Evolutionary conservation across 2,113 vertebrate species (phyloP).

Genomic region (Alosa alosa): DNA sequence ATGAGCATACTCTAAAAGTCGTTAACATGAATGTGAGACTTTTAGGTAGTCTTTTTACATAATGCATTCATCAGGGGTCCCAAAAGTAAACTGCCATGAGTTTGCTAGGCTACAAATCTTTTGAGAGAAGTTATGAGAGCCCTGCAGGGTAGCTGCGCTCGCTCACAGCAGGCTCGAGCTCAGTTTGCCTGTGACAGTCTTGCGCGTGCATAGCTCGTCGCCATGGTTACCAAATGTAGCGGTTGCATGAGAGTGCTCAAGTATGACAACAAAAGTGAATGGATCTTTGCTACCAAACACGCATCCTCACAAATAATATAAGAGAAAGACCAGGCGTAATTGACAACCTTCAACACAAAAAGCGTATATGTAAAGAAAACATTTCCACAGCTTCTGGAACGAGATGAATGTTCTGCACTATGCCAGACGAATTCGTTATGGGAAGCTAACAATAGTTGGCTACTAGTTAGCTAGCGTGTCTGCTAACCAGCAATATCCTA

Average conservation of each 20-base stretch:
- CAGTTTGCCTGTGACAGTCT: not conserved
- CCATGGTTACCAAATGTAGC: slow-evolving; percentile 62
- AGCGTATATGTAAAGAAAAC: not conserved
- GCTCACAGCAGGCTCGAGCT: slow-evolving; percentile 6
- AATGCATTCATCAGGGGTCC: not conserved
- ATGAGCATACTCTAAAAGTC: not conserved
- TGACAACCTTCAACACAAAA: not conserved
- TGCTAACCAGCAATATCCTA: not conserved
- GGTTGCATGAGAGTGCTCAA: not conserved
- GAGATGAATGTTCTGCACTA: not conserved
- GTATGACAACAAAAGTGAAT: slow-evolving; percentile 51
- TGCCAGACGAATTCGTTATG: not conserved
- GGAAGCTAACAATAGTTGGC: not conserved
- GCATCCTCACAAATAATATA: not conserved
- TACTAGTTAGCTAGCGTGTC: not conserved
- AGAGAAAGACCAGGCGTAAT: not conserved
- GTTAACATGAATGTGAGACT: not conserved
- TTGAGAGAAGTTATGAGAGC: slow-evolving; percentile 2
- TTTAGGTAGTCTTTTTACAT: not conserved
- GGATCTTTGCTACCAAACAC: not conserved
- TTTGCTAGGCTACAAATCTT: slow-evolving; percentile 1
- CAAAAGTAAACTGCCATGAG: not conserved
- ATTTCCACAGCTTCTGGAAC: not conserved
- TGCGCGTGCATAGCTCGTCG: slow-evolving; percentile 38
- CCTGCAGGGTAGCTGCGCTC: not conserved